These are phyloP conservation scores for Pseudomyrmex dendroicus DNA, from an alignment of 1,140 invertebrate genomes.

Conservation along the genomic window DNA sequence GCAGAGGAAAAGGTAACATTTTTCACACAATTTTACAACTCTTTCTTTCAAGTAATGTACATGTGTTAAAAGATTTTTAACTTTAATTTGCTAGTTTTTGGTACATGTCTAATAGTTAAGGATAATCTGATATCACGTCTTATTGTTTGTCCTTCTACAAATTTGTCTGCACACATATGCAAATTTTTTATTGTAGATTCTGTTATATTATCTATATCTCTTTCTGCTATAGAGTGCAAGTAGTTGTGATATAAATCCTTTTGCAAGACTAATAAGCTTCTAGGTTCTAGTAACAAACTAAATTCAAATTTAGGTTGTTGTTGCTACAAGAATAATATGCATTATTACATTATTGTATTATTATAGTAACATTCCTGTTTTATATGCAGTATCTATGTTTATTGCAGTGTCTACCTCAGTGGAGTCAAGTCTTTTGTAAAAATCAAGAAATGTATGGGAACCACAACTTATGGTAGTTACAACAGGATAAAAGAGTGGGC, in stretches of 20 bases:
- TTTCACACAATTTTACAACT: background rate
- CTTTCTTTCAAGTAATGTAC: conserved; percentile 7
- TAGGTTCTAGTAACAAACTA: conserved; percentile 92
- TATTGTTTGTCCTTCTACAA: conserved; percentile 86
- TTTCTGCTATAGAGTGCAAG: conserved; percentile 95
- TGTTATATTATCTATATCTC: conserved; percentile 89
- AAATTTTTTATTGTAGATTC: conserved; percentile 89
- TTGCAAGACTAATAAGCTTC: conserved; percentile 95
- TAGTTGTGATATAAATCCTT: conserved; percentile 94
- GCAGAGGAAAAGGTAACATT: background rate
- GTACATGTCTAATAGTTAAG: conserved; percentile 97
- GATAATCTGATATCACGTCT: conserved; percentile 92
- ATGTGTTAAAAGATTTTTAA: conserved; percentile 85
- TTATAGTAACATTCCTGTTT: background rate
- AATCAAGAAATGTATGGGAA: conserved; percentile 95
- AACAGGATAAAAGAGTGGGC: conserved; percentile 96
- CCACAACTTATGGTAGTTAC: conserved; percentile 97
- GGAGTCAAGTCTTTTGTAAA: conserved; percentile 87
- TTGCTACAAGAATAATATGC: conserved; percentile 74
- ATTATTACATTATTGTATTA: background rate
- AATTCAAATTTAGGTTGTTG: conserved; percentile 83
- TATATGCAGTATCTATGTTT: no score
- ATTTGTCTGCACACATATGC: conserved; percentile 86
- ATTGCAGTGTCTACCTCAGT: conserved; percentile 63
- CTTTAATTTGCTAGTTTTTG: conserved; percentile 93